A percentile compares a stretch with the other conserved stretches of the same genome.
Conservation (phyloP, 2,888 invertebrate species). For the Prionchulus punctatus region DNA sequence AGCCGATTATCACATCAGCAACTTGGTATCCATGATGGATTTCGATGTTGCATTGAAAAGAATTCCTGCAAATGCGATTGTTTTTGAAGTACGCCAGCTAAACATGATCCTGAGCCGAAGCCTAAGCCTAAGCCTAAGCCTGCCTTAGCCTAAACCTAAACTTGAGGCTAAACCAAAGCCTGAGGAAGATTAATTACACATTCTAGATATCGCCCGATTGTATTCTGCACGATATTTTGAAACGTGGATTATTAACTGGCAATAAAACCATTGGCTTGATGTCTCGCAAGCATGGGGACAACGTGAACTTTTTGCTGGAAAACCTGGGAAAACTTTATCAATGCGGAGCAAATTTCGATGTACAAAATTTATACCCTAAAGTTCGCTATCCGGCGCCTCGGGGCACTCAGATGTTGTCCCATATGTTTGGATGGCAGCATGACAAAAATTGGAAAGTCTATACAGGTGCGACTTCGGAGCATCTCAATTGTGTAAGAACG, state of each 20-base stretch:
- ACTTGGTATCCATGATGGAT: conserved; percentile 74
- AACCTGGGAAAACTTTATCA: conserved; percentile 59
- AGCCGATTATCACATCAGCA: conserved; percentile 78
- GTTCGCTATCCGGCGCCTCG: conserved; percentile 64
- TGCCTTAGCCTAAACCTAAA: no score
- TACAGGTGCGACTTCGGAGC: conserved; percentile 37
- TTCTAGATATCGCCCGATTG: conserved; percentile 78
- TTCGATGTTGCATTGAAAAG: conserved; percentile 63
- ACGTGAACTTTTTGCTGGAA: conserved; percentile 54
- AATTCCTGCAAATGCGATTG: conserved; percentile 65
- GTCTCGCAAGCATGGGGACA: conserved; percentile 57
- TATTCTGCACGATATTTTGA: conserved; percentile 76
- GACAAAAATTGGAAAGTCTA: conserved; percentile 68
- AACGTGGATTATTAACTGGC: conserved; percentile 57
- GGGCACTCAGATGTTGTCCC: conserved; percentile 66
- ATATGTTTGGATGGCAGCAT: conserved; percentile 73
- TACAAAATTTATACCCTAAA: conserved; percentile 55
- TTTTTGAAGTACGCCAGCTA: conserved; percentile 72
- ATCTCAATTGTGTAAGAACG: background rate
- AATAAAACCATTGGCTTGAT: conserved; percentile 66
- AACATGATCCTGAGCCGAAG: no score
- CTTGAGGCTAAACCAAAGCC: no score
- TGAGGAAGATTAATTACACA: no score
- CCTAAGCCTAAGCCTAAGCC: no score
- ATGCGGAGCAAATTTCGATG: conserved; percentile 59